A percentile compares a stretch with the other conserved stretches of the same genome.
These are phyloP conservation scores for Neosilurus hyrtlii DNA, from an alignment of 2,797 vertebrate species.

Conservation along the genomic window DNA sequence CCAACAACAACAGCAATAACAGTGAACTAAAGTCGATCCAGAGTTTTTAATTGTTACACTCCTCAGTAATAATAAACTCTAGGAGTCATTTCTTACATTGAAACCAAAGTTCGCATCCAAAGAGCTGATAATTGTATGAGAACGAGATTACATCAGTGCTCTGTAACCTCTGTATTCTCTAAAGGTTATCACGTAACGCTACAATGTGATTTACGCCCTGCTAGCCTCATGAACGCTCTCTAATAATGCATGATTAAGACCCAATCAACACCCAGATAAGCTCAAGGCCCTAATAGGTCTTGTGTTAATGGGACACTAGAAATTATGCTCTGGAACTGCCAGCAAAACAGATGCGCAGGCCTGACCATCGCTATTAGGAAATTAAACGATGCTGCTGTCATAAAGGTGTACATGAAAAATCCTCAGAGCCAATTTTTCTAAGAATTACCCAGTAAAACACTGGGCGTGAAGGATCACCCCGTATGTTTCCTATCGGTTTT, in stretches of 20 bases:
- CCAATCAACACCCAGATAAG: constrained; percentile 69
- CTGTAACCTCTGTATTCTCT: constrained; percentile 2
- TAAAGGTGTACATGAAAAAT: constrained; percentile 55
- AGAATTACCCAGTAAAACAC: no score
- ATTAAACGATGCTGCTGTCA: constrained; percentile 60
- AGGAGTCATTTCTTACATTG: not conserved
- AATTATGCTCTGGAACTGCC: constrained; percentile 73
- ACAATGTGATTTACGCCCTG: constrained; percentile 62
- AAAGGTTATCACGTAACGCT: constrained; percentile 46
- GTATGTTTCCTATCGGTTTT: no score
- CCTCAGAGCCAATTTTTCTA: not conserved
- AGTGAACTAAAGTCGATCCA: no score
- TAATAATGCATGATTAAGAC: constrained; percentile 70
- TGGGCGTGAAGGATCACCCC: no score
- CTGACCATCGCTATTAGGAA: constrained; percentile 41
- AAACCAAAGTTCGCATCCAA: not conserved
- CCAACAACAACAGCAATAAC: no score
- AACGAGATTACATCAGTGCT: not conserved
- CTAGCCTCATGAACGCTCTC: constrained; percentile 68
- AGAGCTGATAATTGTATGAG: not conserved
- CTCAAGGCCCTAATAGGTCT: constrained; percentile 71
- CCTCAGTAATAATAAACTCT: not conserved
- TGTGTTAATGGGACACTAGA: constrained; percentile 69
- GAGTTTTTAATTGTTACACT: not conserved
- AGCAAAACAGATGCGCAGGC: constrained; percentile 70